Base-by-base conservation (phyloP, 2,797 vertebrate genomes). In the Coilia nasus region DNA sequence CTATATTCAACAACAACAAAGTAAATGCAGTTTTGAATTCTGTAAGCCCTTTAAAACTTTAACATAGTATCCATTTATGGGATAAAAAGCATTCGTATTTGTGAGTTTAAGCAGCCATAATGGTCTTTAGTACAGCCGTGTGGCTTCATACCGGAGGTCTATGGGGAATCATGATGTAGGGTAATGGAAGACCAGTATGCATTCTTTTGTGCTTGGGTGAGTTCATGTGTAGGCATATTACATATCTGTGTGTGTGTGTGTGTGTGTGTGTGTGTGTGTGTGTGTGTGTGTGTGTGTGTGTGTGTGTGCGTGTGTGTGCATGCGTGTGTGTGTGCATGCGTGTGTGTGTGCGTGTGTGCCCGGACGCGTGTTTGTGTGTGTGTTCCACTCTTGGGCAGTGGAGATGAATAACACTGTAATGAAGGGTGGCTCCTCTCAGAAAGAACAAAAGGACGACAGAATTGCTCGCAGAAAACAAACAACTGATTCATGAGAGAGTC, bases 291-390 rank as follows among this genome's bases (percentile, higher is more conserved):
- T 54, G 83, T 85, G 56, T 85, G 81, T 85, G 81, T 62, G 82
- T 82, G 59, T 59, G 54, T 85, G 59, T 78, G 87, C 81, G 82
- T 81, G 83, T 83, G 81, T 83, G 84, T 85, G 82, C 59, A 71
- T 81, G 71, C 64, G 82, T 56, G 57, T 75, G 54, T 35, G 86
- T 81, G 82, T 62, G 44, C 21, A 5, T 60, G 59, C 21, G 21
- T 60, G 64, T 67, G 9, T 28, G 25, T 28, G 64, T 31, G 25
- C 12, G 12, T 60, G 4, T 60, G 59, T 60, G 21, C 21, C 15
- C 21, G 59, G 19, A 7, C 21, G 60, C 5, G 5, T 21, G 71
- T 81, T 71, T 56, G 57, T 75, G 54, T 35, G 86, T 81, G 82
- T 64, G 44, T 31, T 25, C 47, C 35, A n/a, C 35, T 47, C n/a